Conservation (phyloP, 2,113 vertebrate species). For the Saccopteryx bilineata region DNA sequence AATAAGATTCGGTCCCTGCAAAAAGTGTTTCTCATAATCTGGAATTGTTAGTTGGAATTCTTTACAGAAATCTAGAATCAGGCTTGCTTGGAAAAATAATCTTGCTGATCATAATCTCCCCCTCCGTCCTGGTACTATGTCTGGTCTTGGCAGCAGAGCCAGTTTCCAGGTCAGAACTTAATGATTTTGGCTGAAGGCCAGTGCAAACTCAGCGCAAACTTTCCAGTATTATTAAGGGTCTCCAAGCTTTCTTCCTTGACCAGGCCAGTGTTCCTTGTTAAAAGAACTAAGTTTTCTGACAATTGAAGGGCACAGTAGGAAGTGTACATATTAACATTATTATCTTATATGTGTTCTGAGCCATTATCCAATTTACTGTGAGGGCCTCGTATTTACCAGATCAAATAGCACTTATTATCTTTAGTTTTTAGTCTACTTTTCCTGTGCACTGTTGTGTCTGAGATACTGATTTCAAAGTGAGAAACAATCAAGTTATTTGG, state of each 20-base stretch:
- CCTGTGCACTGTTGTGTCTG: background rate
- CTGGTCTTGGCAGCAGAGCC: constrained; percentile 12
- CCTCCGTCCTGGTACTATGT: background rate
- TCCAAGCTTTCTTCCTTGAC: background rate
- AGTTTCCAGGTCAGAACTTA: background rate
- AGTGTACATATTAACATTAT: background rate
- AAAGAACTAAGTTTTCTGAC: constrained; percentile 23
- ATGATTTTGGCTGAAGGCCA: constrained; percentile 2
- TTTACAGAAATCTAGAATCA: background rate
- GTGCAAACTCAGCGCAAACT: background rate
- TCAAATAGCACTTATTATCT: background rate
- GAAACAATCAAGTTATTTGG: constrained; percentile 39
- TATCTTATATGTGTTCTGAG: constrained; percentile 15
- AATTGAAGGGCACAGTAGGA: background rate
- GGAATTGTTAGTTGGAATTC: background rate
- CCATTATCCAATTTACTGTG: background rate
- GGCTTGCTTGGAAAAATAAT: constrained; percentile 34
- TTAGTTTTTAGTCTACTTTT: background rate
- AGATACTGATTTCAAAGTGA: constrained; percentile 27
- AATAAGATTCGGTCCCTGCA: background rate
- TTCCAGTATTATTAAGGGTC: background rate
- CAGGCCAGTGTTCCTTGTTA: background rate
- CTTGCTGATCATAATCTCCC: background rate
- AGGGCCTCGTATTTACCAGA: background rate
- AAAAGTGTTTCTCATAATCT: background rate